Evolutionary conservation across 2,113 vertebrate genomes (phyloP), one percentile per base, ranked within the genome.

Genomic region (Neolamprologus sp.): DNA sequence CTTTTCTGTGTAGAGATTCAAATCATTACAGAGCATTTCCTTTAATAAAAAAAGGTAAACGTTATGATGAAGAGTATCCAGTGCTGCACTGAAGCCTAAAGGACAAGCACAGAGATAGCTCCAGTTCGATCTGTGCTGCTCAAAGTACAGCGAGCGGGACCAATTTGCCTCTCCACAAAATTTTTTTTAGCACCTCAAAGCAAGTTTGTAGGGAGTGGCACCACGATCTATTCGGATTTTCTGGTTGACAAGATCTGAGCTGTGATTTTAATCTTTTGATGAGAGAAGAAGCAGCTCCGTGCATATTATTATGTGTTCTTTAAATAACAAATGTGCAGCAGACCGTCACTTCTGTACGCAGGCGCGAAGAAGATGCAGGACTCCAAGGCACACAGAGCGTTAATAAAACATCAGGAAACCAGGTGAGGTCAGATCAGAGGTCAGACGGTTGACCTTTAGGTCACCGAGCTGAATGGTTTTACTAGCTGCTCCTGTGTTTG

Each of bases 391-490:
- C 4, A 23, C 21, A 21, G 35, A 17, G 81, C 7, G 12, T 89
- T 87, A 92, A 91, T 86, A 90, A 91, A 87, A 80, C 90, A 89
- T 73, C 57, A 85, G 86, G 68, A 63, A 87, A 89, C 57, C 85
- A 94, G 95, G 88, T 89, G 90, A 88, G 94, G 91, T 92, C 86
- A 90, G 60, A 80, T 47, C 37, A 3, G 65, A 75, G 90, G 89
- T 89, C 89, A 91, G 83, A 83, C 90, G 6, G 45, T 80, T 87
- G 90, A 92, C 91, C 89, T 68, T 7, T 8, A 83, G 92, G 89
- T 89, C 87, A 57, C 37, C 3, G 5, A 37, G 83, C 65, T 82
- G 71, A 90, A 86, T 51, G 86, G 75, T 65, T 82, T 80, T 17
- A 84, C 65, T 9, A 7, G 49, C 68, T 65, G 40, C 47, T 6